phyloP scores from a whole-genome alignment of 35 echinoderm and acorn worm species.

The Apostichopus japonicus region DNA sequence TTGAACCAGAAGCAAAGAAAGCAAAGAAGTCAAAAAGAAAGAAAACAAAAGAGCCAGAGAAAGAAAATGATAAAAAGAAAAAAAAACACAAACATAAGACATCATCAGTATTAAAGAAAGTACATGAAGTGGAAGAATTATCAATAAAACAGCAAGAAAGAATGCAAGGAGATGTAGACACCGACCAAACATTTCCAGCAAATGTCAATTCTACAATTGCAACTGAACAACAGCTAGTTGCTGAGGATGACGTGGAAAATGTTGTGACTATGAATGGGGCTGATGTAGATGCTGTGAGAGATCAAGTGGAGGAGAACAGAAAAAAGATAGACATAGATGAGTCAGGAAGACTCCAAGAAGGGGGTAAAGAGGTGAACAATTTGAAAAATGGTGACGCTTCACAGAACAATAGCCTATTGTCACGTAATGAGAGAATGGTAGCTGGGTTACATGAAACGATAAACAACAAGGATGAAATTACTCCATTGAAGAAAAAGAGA shows the following conservation, averaged over 20 bases:
- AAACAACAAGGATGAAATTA: neutral
- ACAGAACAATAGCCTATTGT: neutral
- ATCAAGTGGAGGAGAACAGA: neutral
- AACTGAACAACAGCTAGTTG: too few relatives aligned
- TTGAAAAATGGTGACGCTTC: neutral
- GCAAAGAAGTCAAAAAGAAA: neutral
- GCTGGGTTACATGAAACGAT: neutral
- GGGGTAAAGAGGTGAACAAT: too few relatives aligned
- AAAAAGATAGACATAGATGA: neutral
- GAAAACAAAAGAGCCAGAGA: neutral
- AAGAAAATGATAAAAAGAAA: neutral
- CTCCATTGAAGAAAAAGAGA: neutral
- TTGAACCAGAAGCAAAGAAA: neutral
- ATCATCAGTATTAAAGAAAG: neutral
- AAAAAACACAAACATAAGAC: neutral
- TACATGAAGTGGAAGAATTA: neutral
- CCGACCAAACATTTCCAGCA: too few relatives aligned
- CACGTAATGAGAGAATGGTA: neutral
- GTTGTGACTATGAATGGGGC: neutral
- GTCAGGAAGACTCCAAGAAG: neutral
- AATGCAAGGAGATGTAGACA: neutral
- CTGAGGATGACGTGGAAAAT: neutral
- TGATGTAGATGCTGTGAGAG: neutral
- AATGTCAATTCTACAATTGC: too few relatives aligned
- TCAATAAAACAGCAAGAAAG: neutral